These are phyloP conservation scores for Homalodisca vitripennis DNA, from an alignment of 1,140 invertebrate species.

Conservation along the genomic window DNA sequence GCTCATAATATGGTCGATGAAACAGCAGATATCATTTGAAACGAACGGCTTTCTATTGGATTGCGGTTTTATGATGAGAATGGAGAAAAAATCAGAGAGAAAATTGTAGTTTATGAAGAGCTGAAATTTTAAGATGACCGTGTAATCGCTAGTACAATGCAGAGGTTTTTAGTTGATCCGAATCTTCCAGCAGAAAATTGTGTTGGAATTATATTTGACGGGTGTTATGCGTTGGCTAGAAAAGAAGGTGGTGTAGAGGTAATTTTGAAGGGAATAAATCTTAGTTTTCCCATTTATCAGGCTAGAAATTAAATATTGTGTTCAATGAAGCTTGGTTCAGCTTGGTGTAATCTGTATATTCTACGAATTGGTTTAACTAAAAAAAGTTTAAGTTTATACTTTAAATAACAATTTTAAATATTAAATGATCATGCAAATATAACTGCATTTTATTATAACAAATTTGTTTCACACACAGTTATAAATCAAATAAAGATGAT, in stretches of 20 bases:
- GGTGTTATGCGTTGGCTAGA: constrained; percentile 45
- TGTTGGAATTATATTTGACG: constrained; percentile 42
- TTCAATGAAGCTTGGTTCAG: constrained; percentile 45
- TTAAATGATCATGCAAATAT: too few relatives aligned
- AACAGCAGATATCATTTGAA: constrained; percentile 42
- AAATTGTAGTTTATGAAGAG: constrained; percentile 44
- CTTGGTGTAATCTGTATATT: too few relatives aligned
- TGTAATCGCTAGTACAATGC: constrained; percentile 37
- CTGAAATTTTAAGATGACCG: constrained; percentile 30
- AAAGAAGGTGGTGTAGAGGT: constrained; percentile 44
- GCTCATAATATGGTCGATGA: constrained; percentile 42
- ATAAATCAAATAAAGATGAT: too few relatives aligned
- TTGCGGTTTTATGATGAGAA: constrained; percentile 37
- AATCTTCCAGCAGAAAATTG: constrained; percentile 35
- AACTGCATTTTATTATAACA: too few relatives aligned
- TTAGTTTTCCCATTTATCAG: constrained; percentile 46
- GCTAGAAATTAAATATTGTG: constrained; percentile 47
- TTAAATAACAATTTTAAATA: too few relatives aligned
- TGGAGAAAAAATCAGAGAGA: constrained; percentile 39
- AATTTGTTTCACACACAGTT: too few relatives aligned
- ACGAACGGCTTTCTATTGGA: constrained; percentile 34
- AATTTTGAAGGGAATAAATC: constrained; percentile 44
- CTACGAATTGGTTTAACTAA: too few relatives aligned
- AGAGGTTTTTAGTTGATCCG: constrained; percentile 31
- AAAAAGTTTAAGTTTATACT: too few relatives aligned